Evolutionary conservation across 2,888 invertebrate species (phyloP), one percentile per base, ranked within the genome.

Genomic region (Ophonus ardosiacus): DNA sequence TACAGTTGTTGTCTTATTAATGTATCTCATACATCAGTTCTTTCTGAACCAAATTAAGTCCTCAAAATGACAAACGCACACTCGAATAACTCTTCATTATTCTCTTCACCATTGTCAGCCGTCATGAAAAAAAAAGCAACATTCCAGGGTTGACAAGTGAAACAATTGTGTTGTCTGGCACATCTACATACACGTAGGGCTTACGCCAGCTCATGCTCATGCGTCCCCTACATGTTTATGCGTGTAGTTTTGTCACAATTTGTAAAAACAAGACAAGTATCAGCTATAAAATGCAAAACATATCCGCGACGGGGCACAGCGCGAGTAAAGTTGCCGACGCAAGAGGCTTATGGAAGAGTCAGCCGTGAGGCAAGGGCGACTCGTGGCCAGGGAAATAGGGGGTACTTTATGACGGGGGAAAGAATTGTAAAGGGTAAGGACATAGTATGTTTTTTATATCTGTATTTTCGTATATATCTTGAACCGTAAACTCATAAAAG

Each of bases 261-360:
- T 84, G 84, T 79, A 79, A 84, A 84, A 79, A 84, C 78, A 84
- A 84, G 31, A 79, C 63, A 56, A 79, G 65, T 65, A 78, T 57
- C 78, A 68, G 51, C 78, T 56, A 84, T 84, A 84, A 84, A 84
- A 84, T 83, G 78, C 84, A 74, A 84, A 82, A 63, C 63, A 61
- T 76, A 76, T 10, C 83, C 74, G n/a, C 31, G 57, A 31, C 74
- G 56, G 40, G 31, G 38, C 17, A 40, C 38, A 24, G 78, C 43
- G 38, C 78, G 59, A 78, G 84, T 84, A 84, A 78, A 84, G 51
- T 78, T 84, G 84, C 78, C 78, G 40, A 3, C 68, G 38, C 17
- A 57, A 18, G 74, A 83, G 74, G 83, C 71, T 83, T 83, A 83
- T 83, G 83, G 83, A 59, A 84, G 61, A 84, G 78, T 76, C 84